A percentile compares a stretch with the other conserved stretches of the same genome.
phyloP scores from a whole-genome alignment of 2,797 vertebrate genomes.

The Paramormyrops hopkinsi region DNA sequence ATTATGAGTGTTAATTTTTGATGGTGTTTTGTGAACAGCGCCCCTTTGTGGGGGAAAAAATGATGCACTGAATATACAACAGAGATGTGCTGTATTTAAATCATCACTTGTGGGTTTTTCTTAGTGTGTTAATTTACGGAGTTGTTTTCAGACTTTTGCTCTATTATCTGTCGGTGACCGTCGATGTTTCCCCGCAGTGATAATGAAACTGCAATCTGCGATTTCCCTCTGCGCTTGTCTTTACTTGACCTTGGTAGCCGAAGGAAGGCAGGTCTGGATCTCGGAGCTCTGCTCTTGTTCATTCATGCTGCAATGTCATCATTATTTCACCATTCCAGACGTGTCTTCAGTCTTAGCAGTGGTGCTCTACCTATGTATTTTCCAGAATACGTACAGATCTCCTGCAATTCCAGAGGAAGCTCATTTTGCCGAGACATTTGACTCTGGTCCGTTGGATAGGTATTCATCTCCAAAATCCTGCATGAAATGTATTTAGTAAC shows the following conservation, averaged over 20 bases:
- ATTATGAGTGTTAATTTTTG: neutral
- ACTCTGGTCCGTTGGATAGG: slow-evolving; percentile 36
- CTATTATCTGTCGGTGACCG: neutral
- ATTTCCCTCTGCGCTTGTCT: neutral
- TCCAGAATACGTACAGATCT: slow-evolving; percentile 30
- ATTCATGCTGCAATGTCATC: neutral
- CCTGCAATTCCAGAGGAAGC: slow-evolving; percentile 24
- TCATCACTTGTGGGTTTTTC: neutral
- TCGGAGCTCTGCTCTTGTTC: neutral
- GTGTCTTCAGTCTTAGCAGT: neutral
- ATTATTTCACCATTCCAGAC: neutral
- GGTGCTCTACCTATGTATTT: neutral
- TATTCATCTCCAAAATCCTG: neutral
- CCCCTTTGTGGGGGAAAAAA: neutral
- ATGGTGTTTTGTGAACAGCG: neutral
- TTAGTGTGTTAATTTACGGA: neutral
- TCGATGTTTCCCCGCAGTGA: neutral
- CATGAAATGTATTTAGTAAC: neutral
- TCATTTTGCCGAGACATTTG: slow-evolving; percentile 44
- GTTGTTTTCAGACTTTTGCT: neutral
- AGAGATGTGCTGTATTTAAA: neutral
- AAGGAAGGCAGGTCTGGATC: neutral
- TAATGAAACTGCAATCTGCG: neutral
- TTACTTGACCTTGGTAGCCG: neutral
- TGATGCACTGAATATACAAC: neutral